These are phyloP conservation scores for Epinephelus cyanopodus DNA, from an alignment of 2,113 vertebrate species.

Conservation along the genomic window DNA sequence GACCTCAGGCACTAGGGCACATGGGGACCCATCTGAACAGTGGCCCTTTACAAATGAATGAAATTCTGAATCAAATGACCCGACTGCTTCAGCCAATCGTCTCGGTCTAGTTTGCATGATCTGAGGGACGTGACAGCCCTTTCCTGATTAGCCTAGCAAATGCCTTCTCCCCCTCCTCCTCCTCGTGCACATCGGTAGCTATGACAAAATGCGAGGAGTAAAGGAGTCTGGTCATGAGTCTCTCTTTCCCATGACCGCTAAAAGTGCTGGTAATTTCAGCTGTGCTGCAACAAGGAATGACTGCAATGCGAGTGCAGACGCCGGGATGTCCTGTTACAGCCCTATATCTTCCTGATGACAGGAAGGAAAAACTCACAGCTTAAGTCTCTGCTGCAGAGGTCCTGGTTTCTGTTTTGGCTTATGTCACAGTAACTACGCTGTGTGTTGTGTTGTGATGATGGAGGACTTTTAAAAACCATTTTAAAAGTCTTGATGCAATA, in stretches of 20 bases:
- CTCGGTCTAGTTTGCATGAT: conserved; percentile 49
- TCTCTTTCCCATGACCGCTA: conserved; percentile 72
- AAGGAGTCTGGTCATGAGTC: conserved; percentile 76
- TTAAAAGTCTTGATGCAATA: conserved; percentile 32
- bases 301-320: conserved; percentile 69
- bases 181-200: conserved; percentile 41
- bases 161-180: conserved; percentile 22
- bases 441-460: conserved; percentile 47
- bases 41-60: conserved; percentile 57
- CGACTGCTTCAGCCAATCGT: conserved; percentile 40
- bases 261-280: conserved; percentile 72
- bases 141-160: conserved; percentile 59
- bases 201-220: conserved; percentile 67
- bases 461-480: conserved; percentile 14
- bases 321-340: conserved; percentile 67
- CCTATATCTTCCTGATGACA: conserved; percentile 65
- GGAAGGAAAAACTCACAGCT: conserved; percentile 38
- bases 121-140: conserved; percentile 53
- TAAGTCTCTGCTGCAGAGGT: conserved; percentile 26
- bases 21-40: conserved; percentile 36
- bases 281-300: conserved; percentile 74
- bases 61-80: conserved; percentile 58
- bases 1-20: conserved; percentile 17
- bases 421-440: conserved; percentile 9
- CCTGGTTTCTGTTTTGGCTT: conserved; percentile 37